These are phyloP conservation scores for Lophochroa leadbeateri DNA, from an alignment of 2,113 vertebrate species.

Conservation along the genomic window DNA sequence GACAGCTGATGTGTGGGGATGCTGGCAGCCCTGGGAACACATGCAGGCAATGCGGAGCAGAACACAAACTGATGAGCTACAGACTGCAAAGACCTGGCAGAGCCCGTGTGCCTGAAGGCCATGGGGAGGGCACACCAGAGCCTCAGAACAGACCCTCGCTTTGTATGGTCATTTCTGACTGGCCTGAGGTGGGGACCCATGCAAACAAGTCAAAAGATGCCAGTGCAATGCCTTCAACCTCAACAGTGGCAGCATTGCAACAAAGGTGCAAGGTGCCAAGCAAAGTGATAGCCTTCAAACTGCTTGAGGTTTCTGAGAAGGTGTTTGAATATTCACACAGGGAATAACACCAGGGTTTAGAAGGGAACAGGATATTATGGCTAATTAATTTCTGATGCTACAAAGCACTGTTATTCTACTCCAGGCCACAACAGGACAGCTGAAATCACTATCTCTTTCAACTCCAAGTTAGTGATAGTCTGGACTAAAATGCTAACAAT, in stretches of 20 bases:
- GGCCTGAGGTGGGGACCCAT: rapidly evolving
- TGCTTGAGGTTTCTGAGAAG: background rate
- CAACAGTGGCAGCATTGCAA: rapidly evolving
- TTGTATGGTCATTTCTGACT: background rate
- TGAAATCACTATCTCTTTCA: background rate
- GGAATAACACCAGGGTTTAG: background rate
- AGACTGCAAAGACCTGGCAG: background rate
- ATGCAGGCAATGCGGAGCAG: background rate
- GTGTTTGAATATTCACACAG: background rate
- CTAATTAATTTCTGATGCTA: background rate
- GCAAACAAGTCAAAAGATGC: background rate
- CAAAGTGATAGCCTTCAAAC: background rate
- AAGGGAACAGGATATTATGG: background rate
- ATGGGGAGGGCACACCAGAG: background rate
- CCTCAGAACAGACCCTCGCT: background rate
- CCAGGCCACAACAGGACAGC: background rate
- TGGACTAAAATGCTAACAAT: background rate
- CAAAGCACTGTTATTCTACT: background rate
- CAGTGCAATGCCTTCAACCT: background rate
- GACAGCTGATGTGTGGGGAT: background rate
- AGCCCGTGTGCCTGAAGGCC: background rate
- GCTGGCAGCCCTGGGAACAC: background rate
- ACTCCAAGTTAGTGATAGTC: background rate
- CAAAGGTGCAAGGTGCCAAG: background rate
- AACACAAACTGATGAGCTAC: background rate